Conservation (phyloP, 1,140 invertebrate species). For the Tetramorium simillimum region DNA sequence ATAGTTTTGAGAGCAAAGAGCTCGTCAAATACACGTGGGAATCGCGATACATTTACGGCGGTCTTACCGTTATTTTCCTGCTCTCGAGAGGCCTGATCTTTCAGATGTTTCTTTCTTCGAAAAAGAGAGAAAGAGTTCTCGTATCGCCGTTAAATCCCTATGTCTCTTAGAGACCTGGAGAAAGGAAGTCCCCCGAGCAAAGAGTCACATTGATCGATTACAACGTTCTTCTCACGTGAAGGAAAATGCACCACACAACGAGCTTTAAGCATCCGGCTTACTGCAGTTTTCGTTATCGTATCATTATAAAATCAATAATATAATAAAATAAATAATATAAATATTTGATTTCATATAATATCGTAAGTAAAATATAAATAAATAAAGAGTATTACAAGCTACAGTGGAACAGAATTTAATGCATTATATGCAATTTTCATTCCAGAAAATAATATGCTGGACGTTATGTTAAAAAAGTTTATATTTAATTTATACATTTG, state of each 20-base stretch:
- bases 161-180: not conserved
- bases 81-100: conserved; percentile 10
- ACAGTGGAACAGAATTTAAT: not conserved
- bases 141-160: conserved; percentile 13
- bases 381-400: not conserved
- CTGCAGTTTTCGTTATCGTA: not conserved
- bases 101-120: not conserved
- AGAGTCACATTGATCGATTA: conserved; percentile 24
- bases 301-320: not conserved
- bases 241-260: not conserved
- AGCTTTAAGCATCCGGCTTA: not conserved
- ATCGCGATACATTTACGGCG: not conserved
- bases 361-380: not conserved
- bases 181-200: not conserved
- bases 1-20: conserved; percentile 16
- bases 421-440: not conserved
- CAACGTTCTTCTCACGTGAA: not conserved
- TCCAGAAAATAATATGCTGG: not conserved
- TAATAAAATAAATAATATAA: not conserved
- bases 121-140: not conserved
- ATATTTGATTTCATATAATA: not conserved
- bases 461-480: not conserved
- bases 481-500: not conserved
- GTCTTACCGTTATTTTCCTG: not conserved
- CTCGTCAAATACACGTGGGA: conserved; percentile 31